Base-by-base conservation (phyloP, 2,888 invertebrate species). In the Phasia obesa region DNA sequence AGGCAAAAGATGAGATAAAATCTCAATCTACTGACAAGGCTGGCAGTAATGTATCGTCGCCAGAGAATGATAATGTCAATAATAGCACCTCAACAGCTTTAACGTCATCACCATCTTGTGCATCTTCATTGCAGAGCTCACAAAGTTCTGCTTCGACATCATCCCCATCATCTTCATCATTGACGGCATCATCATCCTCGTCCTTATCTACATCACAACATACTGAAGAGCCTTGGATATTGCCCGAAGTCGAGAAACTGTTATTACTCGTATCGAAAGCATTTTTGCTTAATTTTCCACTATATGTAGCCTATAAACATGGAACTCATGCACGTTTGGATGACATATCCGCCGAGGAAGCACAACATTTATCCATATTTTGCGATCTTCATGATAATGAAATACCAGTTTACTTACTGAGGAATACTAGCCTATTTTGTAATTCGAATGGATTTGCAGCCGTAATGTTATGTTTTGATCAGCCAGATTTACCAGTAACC, bases 341-440 rank as follows among this genome's bases (percentile, higher is more conserved):
- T 92, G 97, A 97, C 87, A 92, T 97, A 9, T 94, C 95, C 11
- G 94, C 96, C 87, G 96, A 96, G 89, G 98, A 98, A 92, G 95
- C 96, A 2, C 90, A 91, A 74, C 91, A 90, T 78, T 85, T 91
- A 83, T 88, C 90, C 73, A 87, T 91, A 71, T 91, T 94, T 94
- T 98, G 98, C 92, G 98, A 98, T 92, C 93, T 98, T 64, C 96
- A 98, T 92, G 98, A 98, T 91, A 96, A 97, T 73, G 98, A 98
- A 92, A 96, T 98, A 89, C 97, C 98, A 27, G 95, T 97, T 78
- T 97, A 96, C 90, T 93, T 98, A 85, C 93, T 98, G 81, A 94
- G 97, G 75, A 98, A 98, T 92, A 97, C 98, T n/a, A 96, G 96
- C 87, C 93, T 97, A 88, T 98, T 98, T 92, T 98, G 98, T 91